Evolutionary conservation across 1,140 invertebrate genomes (phyloP).

Genomic region (Scaptomyza graminum): DNA sequence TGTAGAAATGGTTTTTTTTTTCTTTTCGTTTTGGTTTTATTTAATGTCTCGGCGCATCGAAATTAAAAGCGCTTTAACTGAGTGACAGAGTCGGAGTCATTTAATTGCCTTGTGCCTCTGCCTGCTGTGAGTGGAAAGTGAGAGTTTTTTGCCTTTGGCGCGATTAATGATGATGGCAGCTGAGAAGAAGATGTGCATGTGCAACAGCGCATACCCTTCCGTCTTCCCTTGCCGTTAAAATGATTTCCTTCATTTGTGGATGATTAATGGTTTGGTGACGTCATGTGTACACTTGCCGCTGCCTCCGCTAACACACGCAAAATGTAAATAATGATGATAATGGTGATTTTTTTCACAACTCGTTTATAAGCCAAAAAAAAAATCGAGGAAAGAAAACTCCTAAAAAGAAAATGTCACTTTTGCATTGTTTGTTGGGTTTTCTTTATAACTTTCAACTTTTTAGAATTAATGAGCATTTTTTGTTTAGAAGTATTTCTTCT

Average conservation of each 20-base stretch:
- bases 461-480: slow-evolving; percentile 60
- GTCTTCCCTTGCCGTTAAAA: background rate
- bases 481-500: slow-evolving; percentile 23
- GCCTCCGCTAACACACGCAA: slow-evolving; percentile 18
- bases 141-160: slow-evolving; percentile 50
- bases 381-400: slow-evolving; percentile 14
- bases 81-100: slow-evolving; percentile 50
- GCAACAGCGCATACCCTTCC: background rate
- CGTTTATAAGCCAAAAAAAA: slow-evolving; percentile 19
- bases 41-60: slow-evolving; percentile 17
- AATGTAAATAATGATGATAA: slow-evolving; percentile 40
- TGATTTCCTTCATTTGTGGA: slow-evolving; percentile 19
- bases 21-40: slow-evolving; percentile 13
- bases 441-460: slow-evolving; percentile 4
- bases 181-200: slow-evolving; percentile 41
- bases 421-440: slow-evolving; percentile 26
- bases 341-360: slow-evolving; percentile 15
- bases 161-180: slow-evolving; percentile 28
- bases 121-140: slow-evolving; percentile 53
- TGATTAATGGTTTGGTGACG: slow-evolving; percentile 50
- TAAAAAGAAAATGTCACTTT: slow-evolving; percentile 22
- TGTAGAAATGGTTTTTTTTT: slow-evolving; percentile 18
- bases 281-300: slow-evolving; percentile 35
- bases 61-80: slow-evolving; percentile 41
- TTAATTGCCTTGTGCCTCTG: slow-evolving; percentile 54